Evolutionary conservation across 2,888 invertebrate genomes (phyloP), one percentile per base, ranked within the genome.

Genomic region (Notodonta ziczac): DNA sequence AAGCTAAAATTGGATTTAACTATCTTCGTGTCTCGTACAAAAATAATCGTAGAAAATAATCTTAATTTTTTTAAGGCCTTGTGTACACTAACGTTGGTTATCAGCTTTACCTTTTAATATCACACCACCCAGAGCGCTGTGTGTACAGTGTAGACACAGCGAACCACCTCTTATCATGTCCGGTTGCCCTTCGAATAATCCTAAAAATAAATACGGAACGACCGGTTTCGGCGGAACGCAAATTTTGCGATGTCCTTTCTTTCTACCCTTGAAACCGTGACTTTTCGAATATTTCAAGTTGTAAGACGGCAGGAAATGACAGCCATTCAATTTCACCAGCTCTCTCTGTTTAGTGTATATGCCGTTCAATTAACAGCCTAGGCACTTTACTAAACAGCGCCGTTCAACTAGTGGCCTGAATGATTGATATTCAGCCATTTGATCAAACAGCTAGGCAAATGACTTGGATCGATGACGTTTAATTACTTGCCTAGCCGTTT

Each of bases 231-330:
- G 56, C 66, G 60, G 66, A 80, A 81, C 80, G 80, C 78, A 74
- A 72, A 81, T 80, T 75, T 77, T 76, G 68, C 76, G 63, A 74
- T 82, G 82, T 81, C 76, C 77, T 81, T 81, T 82, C 82, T 74
- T 72, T 65, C 75, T 82, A 80, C 75, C 86, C 85, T 86, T 87
- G 85, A 82, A 83, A 77, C 82, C 74, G 80, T 83, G 81, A 80
- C 83, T 85, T 83, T 42, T 42, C 70, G 77, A 81, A 82, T 77
- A 77, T 76, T 70, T 72, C 62, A 64, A 69, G 56, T 66, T 55
- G 69, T 73, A 70, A 68, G 65, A 61, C 58, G 64, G 58, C 77
- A 81, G 85, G 85, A 86, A 82, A 74, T 56, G 59, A 63, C 59
- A 60, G 69, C 57, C 62, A 62, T 64, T 63, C 67, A 71, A 66